Evolutionary conservation across 2,113 vertebrate genomes (phyloP).

Genomic region (Pachyramphus minor): DNA sequence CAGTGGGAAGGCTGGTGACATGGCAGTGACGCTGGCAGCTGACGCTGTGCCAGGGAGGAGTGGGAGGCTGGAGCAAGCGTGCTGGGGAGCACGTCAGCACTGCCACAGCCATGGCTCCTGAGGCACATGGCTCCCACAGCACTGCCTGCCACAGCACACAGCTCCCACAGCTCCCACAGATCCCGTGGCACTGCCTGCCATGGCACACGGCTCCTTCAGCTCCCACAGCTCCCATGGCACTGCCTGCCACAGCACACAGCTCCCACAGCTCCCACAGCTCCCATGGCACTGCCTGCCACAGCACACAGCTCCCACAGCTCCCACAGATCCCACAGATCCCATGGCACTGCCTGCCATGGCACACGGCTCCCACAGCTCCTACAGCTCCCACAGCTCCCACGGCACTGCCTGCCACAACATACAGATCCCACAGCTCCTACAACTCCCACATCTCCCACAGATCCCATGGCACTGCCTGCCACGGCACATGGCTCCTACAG

Average conservation of each 20-base stretch:
- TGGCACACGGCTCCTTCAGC: neutral
- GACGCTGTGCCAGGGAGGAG: neutral
- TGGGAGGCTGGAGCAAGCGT: neutral
- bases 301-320: no score
- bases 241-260: neutral
- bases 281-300: no score
- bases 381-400: neutral
- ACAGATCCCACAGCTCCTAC: no score
- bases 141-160: no score
- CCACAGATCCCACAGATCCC: no score
- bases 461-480: neutral
- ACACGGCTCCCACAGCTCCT: accelerated
- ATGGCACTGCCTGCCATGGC: neutral
- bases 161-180: neutral
- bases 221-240: neutral
- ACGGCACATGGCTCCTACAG: accelerated
- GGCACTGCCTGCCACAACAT: no score
- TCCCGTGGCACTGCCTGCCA: neutral
- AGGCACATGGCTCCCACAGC: accelerated
- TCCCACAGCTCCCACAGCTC: accelerated
- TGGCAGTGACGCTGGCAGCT: accelerated
- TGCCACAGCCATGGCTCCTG: accelerated
- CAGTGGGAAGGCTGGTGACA: neutral
- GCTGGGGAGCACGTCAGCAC: neutral
- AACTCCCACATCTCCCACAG: neutral